Evolutionary conservation across 2,113 vertebrate species (phyloP).

Genomic region (Protomyctophum bolini): DNA sequence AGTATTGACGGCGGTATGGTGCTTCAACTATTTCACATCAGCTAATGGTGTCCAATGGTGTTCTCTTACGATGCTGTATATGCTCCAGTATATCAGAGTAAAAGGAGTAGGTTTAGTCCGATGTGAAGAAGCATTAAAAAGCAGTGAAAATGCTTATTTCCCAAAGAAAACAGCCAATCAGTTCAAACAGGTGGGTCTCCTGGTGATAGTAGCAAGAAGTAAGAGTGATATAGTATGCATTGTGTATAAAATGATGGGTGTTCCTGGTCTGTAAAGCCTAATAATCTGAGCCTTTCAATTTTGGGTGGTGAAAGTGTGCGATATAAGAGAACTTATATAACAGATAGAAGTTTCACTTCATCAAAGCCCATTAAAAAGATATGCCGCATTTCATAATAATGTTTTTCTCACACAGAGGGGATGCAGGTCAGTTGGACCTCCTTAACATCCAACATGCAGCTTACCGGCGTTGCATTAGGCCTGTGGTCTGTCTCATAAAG

Average conservation of each 20-base stretch:
- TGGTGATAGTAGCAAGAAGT: too few relatives aligned
- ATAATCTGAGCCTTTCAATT: background rate
- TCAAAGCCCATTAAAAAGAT: background rate
- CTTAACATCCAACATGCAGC: slow-evolving; percentile 53
- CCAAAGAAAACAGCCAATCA: background rate
- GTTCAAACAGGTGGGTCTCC: too few relatives aligned
- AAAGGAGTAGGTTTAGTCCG: too few relatives aligned
- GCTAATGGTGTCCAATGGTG: too few relatives aligned
- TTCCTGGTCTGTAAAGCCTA: slow-evolving; percentile 3
- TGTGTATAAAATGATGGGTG: background rate
- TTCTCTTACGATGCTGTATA: background rate
- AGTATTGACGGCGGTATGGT: too few relatives aligned
- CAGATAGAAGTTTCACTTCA: too few relatives aligned
- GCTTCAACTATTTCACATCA: too few relatives aligned
- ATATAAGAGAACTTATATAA: too few relatives aligned
- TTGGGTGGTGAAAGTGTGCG: too few relatives aligned
- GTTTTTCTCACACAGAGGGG: background rate
- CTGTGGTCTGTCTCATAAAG: slow-evolving; percentile 96
- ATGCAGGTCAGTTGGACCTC: slow-evolving; percentile 7
- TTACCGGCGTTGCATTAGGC: slow-evolving; percentile 90
- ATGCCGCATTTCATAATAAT: too few relatives aligned
- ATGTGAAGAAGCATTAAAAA: background rate
- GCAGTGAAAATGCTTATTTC: background rate
- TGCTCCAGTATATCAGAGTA: background rate
- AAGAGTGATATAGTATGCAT: too few relatives aligned